Evolutionary conservation across 2,113 vertebrate genomes (phyloP).

Genomic region (Bufo bufo): DNA sequence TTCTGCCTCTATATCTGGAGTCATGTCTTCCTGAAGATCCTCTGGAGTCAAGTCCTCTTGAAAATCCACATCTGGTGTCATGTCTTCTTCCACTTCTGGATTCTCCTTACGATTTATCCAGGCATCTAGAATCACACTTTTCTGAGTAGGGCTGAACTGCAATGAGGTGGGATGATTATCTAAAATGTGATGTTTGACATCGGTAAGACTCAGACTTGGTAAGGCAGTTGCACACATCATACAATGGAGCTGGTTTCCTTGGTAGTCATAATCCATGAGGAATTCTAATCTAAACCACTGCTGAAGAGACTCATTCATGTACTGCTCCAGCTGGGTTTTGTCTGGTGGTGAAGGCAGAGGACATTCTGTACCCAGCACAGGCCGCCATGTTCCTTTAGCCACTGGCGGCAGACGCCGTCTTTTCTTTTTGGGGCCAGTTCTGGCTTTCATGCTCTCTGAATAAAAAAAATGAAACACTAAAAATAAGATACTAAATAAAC

Average conservation of each 20-base stretch:
- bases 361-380: constrained; percentile 34
- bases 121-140: constrained; percentile 84
- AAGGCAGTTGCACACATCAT: constrained; percentile 84
- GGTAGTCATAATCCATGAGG: constrained; percentile 90
- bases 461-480: background rate
- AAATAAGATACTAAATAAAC: background rate
- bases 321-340: constrained; percentile 73
- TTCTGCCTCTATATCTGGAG: background rate
- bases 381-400: constrained; percentile 44
- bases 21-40: constrained; percentile 52
- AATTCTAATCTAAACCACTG: constrained; percentile 90
- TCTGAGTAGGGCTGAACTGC: constrained; percentile 82
- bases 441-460: background rate
- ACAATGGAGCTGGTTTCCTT: constrained; percentile 80
- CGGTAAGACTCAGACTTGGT: constrained; percentile 86
- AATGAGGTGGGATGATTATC: constrained; percentile 85
- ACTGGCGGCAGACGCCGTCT: constrained; percentile 61
- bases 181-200: constrained; percentile 87
- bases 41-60: constrained; percentile 13
- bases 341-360: constrained; percentile 60
- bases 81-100: constrained; percentile 37
- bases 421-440: constrained; percentile 49
- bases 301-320: constrained; percentile 88
- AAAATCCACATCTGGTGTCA: constrained; percentile 28
- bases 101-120: constrained; percentile 71